phyloP scores from a whole-genome alignment of 2,797 vertebrate species.

The Anomalospiza imberbis region DNA sequence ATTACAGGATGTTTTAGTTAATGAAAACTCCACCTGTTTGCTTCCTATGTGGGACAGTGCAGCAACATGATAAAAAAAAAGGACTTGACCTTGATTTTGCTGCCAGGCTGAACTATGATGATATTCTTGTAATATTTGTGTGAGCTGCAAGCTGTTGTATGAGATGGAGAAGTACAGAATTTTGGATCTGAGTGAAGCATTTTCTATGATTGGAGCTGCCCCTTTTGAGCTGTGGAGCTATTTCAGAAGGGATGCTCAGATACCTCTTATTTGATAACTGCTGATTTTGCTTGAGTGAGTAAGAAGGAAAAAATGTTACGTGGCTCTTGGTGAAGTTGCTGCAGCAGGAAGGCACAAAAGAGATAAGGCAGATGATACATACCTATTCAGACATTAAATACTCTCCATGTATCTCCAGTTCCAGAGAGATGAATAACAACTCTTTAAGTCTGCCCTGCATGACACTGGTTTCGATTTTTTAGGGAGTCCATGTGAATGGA shows the following conservation, averaged over 20 bases:
- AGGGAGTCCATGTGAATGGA: background rate
- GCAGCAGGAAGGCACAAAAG: background rate
- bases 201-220: background rate
- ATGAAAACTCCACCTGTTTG: background rate
- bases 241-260: background rate
- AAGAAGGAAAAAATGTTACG: background rate
- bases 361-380: background rate
- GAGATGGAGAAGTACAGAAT: background rate
- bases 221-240: background rate
- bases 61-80: background rate
- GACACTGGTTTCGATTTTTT: background rate
- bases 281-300: background rate
- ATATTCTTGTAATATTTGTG: background rate
- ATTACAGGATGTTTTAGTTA: conserved; percentile 67
- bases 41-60: conserved; percentile 31
- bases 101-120: conserved; percentile 36
- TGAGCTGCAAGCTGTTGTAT: background rate
- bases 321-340: background rate
- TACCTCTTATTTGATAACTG: background rate
- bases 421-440: background rate
- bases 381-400: background rate
- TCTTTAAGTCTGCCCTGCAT: background rate
- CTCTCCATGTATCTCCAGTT: background rate
- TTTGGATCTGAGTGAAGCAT: background rate
- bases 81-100: conserved; percentile 35